These are phyloP conservation scores for Hormiphora californensis DNA, from an alignment of 37 sponge, comb jelly and placozoan genomes.

Conservation along the genomic window DNA sequence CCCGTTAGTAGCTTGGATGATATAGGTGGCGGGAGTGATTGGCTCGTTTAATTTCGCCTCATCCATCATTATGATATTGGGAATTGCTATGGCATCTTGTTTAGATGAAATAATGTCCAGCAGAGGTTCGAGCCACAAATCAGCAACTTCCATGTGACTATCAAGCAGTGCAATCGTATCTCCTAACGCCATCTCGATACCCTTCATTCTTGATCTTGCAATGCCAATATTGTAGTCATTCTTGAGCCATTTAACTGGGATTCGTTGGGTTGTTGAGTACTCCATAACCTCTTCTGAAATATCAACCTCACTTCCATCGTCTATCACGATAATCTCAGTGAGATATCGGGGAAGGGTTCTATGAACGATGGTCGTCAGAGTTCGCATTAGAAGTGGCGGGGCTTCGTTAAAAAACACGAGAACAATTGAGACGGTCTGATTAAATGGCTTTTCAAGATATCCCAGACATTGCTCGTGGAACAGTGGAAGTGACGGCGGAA, in stretches of 20 bases:
- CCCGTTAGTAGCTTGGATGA: too few relatives aligned
- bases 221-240: not conserved
- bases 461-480: not conserved
- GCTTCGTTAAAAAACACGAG: not conserved
- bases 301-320: not conserved
- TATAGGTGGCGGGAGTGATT: too few relatives aligned
- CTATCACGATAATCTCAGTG: constrained; percentile 19
- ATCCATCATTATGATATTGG: not conserved
- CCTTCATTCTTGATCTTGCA: constrained; percentile 8
- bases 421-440: constrained; percentile 7
- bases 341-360: constrained; percentile 16
- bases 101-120: not conserved
- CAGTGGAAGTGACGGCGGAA: not conserved
- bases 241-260: not conserved
- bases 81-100: not conserved
- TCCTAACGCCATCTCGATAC: not conserved
- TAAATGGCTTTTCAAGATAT: not conserved
- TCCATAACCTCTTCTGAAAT: constrained; percentile 23
- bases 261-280: not conserved
- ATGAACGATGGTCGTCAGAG: constrained; percentile 21
- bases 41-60: not conserved
- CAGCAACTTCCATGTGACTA: constrained; percentile 44
- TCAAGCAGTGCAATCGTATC: constrained; percentile 7
- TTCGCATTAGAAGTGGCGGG: not conserved
- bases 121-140: constrained; percentile 46